Conservation (phyloP, 1,140 invertebrate genomes). For the Alviniconcha marisindica region DNA sequence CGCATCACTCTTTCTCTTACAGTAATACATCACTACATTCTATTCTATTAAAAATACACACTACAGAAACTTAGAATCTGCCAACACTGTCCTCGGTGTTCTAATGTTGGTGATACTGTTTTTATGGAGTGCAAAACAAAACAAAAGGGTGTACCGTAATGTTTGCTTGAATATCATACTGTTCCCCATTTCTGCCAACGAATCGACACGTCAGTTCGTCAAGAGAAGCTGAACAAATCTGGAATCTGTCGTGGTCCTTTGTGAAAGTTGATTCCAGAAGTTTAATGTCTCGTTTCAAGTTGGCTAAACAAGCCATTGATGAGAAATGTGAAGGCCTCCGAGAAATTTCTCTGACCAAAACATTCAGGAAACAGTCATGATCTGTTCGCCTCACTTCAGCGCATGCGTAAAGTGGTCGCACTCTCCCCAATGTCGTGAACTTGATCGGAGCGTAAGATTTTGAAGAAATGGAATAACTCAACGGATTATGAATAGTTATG, state of each 20-base stretch:
- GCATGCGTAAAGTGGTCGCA: slow-evolving; percentile 42
- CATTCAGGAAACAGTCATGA: slow-evolving; percentile 48
- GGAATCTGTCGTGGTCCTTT: slow-evolving; percentile 96
- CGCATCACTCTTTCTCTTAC: background rate
- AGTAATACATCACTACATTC: background rate
- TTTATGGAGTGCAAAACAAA: too few relatives aligned
- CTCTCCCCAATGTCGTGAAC: slow-evolving; percentile 30
- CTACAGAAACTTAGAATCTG: too few relatives aligned
- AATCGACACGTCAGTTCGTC: slow-evolving; percentile 98
- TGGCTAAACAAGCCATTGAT: slow-evolving; percentile 96
- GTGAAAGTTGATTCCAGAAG: slow-evolving; percentile 96
- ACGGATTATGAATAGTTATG: too few relatives aligned
- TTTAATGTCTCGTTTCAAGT: slow-evolving; percentile 98
- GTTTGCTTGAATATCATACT: slow-evolving; percentile 98
- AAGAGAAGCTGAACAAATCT: slow-evolving; percentile 92
- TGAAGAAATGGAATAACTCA: too few relatives aligned
- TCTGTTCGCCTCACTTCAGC: slow-evolving; percentile 15
- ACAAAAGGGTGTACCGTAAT: slow-evolving; percentile 82
- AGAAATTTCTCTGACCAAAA: slow-evolving; percentile 36
- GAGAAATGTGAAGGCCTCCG: slow-evolving; percentile 7
- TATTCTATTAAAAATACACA: too few relatives aligned
- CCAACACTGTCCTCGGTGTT: too few relatives aligned
- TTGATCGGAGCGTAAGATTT: too few relatives aligned
- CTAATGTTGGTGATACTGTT: too few relatives aligned
- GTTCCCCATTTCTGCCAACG: slow-evolving; percentile 94